Conservation (phyloP, 2,113 vertebrate genomes). For the Bombycilla garrulus region DNA sequence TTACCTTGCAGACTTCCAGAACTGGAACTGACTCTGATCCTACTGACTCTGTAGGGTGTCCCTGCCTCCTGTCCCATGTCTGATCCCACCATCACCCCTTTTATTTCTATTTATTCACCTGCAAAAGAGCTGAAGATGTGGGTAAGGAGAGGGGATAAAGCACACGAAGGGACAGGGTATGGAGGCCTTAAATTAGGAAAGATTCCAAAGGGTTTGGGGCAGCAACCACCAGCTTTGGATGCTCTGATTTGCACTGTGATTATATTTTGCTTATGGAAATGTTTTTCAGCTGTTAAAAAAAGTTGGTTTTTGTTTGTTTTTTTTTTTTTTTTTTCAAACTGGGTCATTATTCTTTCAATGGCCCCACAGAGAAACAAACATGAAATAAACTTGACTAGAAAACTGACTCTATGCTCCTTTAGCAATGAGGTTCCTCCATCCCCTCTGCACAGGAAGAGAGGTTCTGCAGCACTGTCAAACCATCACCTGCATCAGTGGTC, state of each 20-base stretch:
- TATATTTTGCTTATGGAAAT: neutral
- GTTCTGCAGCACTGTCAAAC: neutral
- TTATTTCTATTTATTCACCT: neutral
- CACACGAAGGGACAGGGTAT: neutral
- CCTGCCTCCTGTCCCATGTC: neutral
- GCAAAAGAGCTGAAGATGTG: neutral
- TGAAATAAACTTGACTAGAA: neutral
- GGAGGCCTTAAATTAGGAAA: neutral
- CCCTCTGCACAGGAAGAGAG: neutral
- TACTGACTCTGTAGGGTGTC: neutral
- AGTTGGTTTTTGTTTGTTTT: rapidly evolving
- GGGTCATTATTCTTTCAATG: neutral
- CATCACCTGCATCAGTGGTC: neutral
- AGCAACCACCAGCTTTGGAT: neutral
- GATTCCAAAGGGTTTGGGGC: neutral
- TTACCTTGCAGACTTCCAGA: slow-evolving; percentile 4
- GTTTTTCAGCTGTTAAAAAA: neutral
- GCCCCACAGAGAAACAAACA: neutral
- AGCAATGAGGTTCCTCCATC: neutral
- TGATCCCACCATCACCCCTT: neutral
- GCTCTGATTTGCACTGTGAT: neutral
- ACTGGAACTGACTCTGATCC: neutral
- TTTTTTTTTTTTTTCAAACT: neutral
- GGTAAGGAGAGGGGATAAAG: neutral
- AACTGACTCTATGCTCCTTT: neutral